These are phyloP conservation scores for Ophioninae sp. DNA, from an alignment of 2,888 invertebrate species.

Conservation along the genomic window DNA sequence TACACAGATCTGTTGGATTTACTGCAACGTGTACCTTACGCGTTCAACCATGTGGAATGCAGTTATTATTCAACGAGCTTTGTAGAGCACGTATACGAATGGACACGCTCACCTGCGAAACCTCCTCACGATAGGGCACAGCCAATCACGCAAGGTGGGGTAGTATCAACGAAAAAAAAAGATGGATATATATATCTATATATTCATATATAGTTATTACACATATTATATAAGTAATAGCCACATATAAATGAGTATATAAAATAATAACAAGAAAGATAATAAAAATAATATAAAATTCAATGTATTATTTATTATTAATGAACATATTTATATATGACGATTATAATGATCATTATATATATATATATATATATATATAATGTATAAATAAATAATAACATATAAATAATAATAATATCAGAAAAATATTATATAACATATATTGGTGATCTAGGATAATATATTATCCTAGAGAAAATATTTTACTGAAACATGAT, in stretches of 20 bases:
- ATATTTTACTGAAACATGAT: too few relatives aligned
- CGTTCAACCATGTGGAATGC: constrained; percentile 69
- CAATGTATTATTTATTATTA: too few relatives aligned
- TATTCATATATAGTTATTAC: too few relatives aligned
- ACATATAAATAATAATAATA: too few relatives aligned
- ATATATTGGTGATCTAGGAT: too few relatives aligned
- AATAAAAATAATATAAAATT: not conserved
- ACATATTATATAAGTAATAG: not conserved
- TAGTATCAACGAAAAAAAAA: not conserved
- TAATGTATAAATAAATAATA: too few relatives aligned
- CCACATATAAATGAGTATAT: not conserved
- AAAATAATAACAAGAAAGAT: not conserved
- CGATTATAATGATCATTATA: too few relatives aligned
- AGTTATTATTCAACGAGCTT: constrained; percentile 76
- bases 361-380: too few relatives aligned
- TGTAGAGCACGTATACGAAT: constrained; percentile 49
- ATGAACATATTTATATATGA: too few relatives aligned
- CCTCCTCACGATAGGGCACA: constrained; percentile 13
- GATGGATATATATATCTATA: not conserved
- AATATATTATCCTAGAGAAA: too few relatives aligned
- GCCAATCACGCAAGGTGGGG: not conserved
- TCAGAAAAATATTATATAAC: too few relatives aligned
- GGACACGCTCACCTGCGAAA: constrained; percentile 70
- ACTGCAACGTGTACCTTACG: constrained; percentile 53
- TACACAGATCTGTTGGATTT: constrained; percentile 64